Evolutionary conservation across 37 sponge, comb jelly and placozoan species (phyloP), one percentile per base, ranked within the genome.

Genomic region (Axinella damicornis): DNA sequence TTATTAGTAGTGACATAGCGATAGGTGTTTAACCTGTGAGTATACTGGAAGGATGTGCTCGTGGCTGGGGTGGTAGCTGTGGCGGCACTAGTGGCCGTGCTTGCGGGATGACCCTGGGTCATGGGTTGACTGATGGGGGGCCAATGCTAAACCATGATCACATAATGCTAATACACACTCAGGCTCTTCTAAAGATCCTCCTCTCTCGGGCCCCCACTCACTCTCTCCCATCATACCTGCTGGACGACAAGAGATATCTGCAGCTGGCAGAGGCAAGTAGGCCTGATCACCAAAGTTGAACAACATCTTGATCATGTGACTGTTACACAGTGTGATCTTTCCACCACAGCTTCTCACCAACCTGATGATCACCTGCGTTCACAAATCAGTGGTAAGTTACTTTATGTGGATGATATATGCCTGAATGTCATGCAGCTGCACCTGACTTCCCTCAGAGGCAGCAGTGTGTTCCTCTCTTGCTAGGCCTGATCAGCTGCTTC

Each of bases 401-500:
- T 13, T 21, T 36, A 19, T 56, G 15, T 19, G 57, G 57, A 15
- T 18, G 18, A 56, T 56, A 19, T 46, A n/a, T 14, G n/a, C 63
- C 27, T 61, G 63, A 11, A 11, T 14, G 63, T 11, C 2, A 25
- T 2, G 27, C 63, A 61, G 5, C 13, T 61, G 2, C 63, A 2
- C 63, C 46, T 9, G 6, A 46, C 46, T 9, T 46, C 46, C 27
- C 63, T 5, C 78, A 88, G 89, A 65, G 89, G 33, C 77, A 88
- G 65, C 66, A 27, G 58, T 61, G 82, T 30, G 71, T 88, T 46
- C n/a, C 32, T 11, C 65, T 82, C 30, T 20, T 88, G 37, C n/a
- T 19, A 1, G 35, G 32, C 1, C 54, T 83, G 40, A 71, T 83
- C 36, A 56, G 31, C n/a, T n/a, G 57, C 1, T 89, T 89, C 60